Evolutionary conservation across 2,888 invertebrate species (phyloP).

Genomic region (Pyralis farinalis): DNA sequence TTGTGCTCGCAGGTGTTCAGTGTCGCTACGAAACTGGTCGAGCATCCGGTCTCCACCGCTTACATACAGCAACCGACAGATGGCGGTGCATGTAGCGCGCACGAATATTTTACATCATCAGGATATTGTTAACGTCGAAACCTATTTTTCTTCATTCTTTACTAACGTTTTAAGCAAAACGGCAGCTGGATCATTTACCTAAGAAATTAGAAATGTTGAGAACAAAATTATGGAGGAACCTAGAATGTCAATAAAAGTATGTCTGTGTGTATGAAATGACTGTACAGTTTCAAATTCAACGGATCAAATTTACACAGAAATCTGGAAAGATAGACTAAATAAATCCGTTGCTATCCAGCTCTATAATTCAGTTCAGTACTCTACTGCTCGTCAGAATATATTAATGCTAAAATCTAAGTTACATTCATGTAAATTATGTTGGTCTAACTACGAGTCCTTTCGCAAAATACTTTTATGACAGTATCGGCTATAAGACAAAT

Average conservation of each 20-base stretch:
- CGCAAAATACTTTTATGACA: conserved; percentile 36
- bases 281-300: too few species aligned
- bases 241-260: too few species aligned
- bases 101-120: conserved; percentile 10
- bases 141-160: too few species aligned
- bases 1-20: conserved; percentile 66
- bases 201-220: too few species aligned
- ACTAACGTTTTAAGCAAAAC: too few species aligned
- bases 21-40: conserved; percentile 73
- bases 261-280: too few species aligned
- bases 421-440: background rate
- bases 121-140: background rate
- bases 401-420: background rate
- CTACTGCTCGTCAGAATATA: background rate
- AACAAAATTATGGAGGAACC: too few species aligned
- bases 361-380: too few species aligned
- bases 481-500: conserved; percentile 51
- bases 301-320: too few species aligned
- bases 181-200: too few species aligned
- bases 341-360: too few species aligned
- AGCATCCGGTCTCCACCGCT: conserved; percentile 63
- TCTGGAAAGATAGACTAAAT: too few species aligned
- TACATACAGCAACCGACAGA: conserved; percentile 52
- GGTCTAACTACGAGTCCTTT: conserved; percentile 14
- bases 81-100: conserved; percentile 50